Conservation (phyloP, 1,140 invertebrate species). For the Bursaphelenchus mucronatus region DNA sequence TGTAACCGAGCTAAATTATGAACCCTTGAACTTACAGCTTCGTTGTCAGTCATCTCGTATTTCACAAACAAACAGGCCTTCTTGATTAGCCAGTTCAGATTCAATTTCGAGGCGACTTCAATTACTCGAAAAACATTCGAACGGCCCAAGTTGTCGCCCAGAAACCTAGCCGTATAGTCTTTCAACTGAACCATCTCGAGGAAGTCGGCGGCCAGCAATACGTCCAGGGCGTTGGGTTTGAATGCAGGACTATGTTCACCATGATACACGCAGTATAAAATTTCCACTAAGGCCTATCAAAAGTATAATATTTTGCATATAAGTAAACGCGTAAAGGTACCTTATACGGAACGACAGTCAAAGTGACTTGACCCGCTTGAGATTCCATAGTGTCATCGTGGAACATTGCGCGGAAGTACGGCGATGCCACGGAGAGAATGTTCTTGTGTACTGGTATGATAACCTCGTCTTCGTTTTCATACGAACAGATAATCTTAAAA, state of each 20-base stretch:
- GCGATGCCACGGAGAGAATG: slow-evolving; percentile 8
- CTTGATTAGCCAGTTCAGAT: slow-evolving; percentile 8
- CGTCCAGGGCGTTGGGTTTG: neutral
- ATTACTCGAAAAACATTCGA: slow-evolving; percentile 1
- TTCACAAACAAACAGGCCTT: slow-evolving; percentile 1
- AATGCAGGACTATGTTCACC: neutral
- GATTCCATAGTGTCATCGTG: slow-evolving; percentile 11
- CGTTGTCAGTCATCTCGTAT: slow-evolving; percentile 1
- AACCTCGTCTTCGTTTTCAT: slow-evolving; percentile 13
- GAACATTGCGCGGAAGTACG: slow-evolving; percentile 19
- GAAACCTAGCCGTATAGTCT: slow-evolving; percentile 4
- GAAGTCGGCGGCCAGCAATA: slow-evolving; percentile 15
- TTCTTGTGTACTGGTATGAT: slow-evolving; percentile 1
- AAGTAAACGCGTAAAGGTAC: neutral
- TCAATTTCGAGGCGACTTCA: neutral
- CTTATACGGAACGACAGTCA: slow-evolving; percentile 2
- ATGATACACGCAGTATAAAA: slow-evolving; percentile 13
- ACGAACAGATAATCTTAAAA: neutral
- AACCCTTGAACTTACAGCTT: slow-evolving; percentile 5
- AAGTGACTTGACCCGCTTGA: slow-evolving; percentile 6
- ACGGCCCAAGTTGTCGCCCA: slow-evolving; percentile 2
- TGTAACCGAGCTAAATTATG: neutral
- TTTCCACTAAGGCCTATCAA: neutral
- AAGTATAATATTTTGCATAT: neutral
- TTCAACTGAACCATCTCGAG: slow-evolving; percentile 12